These are phyloP conservation scores for Enoplosus armatus DNA, from an alignment of 2,797 vertebrate genomes.

Conservation along the genomic window DNA sequence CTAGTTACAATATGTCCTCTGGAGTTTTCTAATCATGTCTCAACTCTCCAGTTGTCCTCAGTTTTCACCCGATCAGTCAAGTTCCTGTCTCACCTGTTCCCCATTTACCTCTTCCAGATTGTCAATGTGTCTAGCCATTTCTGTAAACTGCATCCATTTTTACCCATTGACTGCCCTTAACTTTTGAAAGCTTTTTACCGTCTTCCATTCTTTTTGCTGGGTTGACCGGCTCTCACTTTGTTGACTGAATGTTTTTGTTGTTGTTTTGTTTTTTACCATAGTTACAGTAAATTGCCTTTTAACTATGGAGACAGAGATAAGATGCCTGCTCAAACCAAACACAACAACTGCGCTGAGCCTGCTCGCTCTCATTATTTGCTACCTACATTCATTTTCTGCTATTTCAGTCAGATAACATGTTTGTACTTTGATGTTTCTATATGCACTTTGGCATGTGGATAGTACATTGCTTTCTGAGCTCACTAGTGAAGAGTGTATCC, in stretches of 20 bases:
- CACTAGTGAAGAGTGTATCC: not conserved
- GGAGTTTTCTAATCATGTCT: not conserved
- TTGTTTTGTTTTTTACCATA: not conserved
- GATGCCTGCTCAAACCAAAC: not conserved
- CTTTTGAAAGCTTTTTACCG: too few species aligned
- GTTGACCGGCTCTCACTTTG: not conserved
- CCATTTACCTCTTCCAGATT: not conserved
- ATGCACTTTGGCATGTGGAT: not conserved
- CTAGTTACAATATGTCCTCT: not conserved
- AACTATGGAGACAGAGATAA: not conserved
- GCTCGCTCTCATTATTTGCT: not conserved
- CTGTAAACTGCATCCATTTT: not conserved
- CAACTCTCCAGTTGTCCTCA: not conserved
- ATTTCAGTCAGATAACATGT: not conserved
- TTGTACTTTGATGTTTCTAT: not conserved
- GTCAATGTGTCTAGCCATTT: not conserved
- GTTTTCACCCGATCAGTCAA: not conserved
- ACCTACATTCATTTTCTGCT: not conserved
- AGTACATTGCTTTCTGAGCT: not conserved
- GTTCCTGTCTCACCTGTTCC: not conserved
- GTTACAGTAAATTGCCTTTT: not conserved
- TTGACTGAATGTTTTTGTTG: not conserved
- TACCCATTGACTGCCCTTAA: not conserved
- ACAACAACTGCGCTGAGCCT: too few species aligned
- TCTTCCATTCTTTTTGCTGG: not conserved